Percentiles rank a stretch among this genome's conserved stretches.
These are phyloP conservation scores for Rhodeus uyekii DNA, from an alignment of 2,797 vertebrate species.

Conservation along the genomic window DNA sequence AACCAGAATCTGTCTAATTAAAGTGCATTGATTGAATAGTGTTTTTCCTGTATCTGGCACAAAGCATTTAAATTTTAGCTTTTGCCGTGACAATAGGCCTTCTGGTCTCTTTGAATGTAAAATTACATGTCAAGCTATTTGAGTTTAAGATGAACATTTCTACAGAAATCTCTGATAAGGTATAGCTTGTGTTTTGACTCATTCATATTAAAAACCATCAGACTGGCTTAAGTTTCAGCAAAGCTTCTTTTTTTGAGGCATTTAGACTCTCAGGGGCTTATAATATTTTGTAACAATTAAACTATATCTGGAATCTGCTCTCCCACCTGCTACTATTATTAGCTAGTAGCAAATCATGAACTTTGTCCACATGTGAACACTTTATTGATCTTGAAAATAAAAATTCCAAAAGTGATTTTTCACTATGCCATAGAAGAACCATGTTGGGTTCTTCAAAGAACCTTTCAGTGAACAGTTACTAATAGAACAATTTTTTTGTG, in stretches of 20 bases:
- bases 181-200: background rate
- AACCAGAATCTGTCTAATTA: constrained; percentile 72
- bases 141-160: constrained; percentile 56
- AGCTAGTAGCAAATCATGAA: background rate
- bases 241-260: background rate
- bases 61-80: constrained; percentile 73
- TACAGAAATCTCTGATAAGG: constrained; percentile 1
- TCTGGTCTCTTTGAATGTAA: constrained; percentile 59
- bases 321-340: background rate
- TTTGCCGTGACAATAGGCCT: constrained; percentile 64
- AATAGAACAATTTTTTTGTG: background rate
- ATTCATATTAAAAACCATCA: background rate
- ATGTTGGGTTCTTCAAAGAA: background rate
- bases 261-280: background rate
- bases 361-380: background rate
- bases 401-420: background rate
- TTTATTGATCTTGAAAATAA: background rate
- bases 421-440: background rate
- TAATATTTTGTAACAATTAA: background rate
- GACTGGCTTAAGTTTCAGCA: background rate
- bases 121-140: constrained; percentile 68
- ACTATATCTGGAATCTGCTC: background rate
- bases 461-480: background rate
- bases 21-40: constrained; percentile 73
- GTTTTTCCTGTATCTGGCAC: constrained; percentile 75